Evolutionary conservation across 2,888 invertebrate species (phyloP).

Genomic region (Volucella zonaria): DNA sequence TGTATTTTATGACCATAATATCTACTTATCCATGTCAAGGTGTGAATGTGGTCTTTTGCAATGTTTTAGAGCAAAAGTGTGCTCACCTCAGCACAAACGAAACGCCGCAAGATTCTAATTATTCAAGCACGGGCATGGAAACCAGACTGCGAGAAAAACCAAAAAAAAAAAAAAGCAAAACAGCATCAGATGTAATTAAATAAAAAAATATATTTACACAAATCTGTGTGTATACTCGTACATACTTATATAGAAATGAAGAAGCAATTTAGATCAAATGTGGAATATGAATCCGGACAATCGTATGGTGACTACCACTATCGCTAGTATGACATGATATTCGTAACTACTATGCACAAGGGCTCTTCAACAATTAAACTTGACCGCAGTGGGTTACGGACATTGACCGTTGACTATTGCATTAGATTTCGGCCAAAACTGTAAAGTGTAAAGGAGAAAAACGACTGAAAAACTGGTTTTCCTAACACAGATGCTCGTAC

Average conservation of each 20-base stretch:
- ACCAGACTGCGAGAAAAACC: neutral
- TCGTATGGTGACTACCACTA: neutral
- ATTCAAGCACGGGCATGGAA: neutral
- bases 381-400: slow-evolving; percentile 73
- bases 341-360: slow-evolving; percentile 1
- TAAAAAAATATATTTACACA: neutral
- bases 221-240: too few relatives aligned
- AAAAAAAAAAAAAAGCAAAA: slow-evolving; percentile 14
- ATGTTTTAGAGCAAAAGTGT: slow-evolving; percentile 15
- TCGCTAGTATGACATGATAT: neutral
- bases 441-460: slow-evolving; percentile 17
- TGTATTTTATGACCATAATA: slow-evolving; percentile 10
- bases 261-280: neutral
- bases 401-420: slow-evolving; percentile 71
- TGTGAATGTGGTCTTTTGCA: slow-evolving; percentile 13
- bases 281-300: neutral
- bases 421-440: slow-evolving; percentile 40
- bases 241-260: neutral
- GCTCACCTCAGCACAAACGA: slow-evolving; percentile 17
- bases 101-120: slow-evolving; percentile 5
- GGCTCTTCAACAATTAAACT: slow-evolving; percentile 61
- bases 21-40: slow-evolving; percentile 46
- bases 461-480: slow-evolving; percentile 24
- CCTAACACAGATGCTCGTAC: too few relatives aligned
- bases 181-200: slow-evolving; percentile 1